A percentile compares a stretch with the other conserved stretches of the same genome.
Conservation (phyloP, 2,888 invertebrate genomes). For the Rhagonycha fulva region DNA sequence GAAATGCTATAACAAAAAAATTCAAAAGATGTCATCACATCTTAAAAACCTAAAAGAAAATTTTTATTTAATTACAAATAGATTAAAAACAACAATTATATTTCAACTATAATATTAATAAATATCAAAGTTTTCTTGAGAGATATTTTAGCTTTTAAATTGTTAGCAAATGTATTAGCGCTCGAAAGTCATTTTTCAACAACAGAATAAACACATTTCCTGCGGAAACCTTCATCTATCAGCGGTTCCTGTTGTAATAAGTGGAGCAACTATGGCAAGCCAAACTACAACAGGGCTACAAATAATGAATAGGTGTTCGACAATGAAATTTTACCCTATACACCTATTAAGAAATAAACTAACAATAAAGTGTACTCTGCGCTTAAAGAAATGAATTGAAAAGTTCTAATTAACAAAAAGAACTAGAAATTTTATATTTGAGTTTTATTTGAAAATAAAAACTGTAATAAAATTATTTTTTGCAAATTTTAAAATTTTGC, state of each 20-base stretch:
- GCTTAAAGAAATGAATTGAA: not conserved
- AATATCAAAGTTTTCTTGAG: not conserved
- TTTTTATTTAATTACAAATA: not conserved
- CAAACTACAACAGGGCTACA: constrained; percentile 33
- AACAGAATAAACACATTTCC: constrained; percentile 51
- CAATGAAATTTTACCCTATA: constrained; percentile 32
- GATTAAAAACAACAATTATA: not conserved
- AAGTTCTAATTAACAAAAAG: not conserved
- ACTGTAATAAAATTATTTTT: too few relatives aligned
- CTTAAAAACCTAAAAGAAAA: not conserved
- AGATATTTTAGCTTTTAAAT: constrained; percentile 16
- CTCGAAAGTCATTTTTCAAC: constrained; percentile 47
- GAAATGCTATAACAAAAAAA: not conserved
- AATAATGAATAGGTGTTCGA: constrained; percentile 42
- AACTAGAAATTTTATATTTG: not conserved
- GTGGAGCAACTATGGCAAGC: constrained; percentile 26
- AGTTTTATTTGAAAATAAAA: not conserved
- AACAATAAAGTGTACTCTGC: not conserved
- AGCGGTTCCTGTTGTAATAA: constrained; percentile 48
- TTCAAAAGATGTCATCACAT: not conserved
- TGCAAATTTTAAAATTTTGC: too few relatives aligned
- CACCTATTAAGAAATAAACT: not conserved
- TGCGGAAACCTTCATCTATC: constrained; percentile 49
- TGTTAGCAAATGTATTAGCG: constrained; percentile 30
- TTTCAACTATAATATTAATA: not conserved